Conservation (phyloP, 2,113 vertebrate species). For the Nothoprocta perdicaria region DNA sequence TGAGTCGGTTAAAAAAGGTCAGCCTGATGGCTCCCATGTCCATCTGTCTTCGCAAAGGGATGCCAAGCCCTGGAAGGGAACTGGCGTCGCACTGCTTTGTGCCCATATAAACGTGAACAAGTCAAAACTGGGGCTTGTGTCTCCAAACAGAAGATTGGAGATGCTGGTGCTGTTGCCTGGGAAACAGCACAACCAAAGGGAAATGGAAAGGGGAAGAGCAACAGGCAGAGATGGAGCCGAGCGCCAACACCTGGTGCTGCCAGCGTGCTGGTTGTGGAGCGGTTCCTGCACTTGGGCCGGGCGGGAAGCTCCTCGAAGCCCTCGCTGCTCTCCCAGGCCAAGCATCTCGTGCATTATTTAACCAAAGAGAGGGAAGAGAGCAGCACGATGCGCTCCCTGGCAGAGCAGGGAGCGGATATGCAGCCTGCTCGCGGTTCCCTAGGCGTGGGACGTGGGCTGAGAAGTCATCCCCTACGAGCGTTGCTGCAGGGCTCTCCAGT, state of each 20-base stretch:
- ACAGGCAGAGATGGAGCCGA: accelerated
- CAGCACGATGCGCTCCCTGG: background rate
- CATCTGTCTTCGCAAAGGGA: accelerated
- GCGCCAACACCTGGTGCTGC: accelerated
- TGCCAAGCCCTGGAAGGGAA: accelerated
- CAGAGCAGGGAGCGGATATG: background rate
- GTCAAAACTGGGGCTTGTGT: background rate
- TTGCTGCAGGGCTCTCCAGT: background rate
- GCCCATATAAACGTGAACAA: accelerated
- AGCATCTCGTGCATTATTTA: background rate
- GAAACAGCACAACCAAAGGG: background rate
- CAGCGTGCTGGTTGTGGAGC: accelerated
- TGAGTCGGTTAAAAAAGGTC: background rate
- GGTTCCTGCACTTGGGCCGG: background rate
- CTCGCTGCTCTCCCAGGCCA: background rate
- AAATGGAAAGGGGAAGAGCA: background rate
- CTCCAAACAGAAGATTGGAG: background rate
- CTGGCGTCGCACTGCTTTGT: background rate
- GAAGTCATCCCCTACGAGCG: background rate
- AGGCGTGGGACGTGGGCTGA: background rate
- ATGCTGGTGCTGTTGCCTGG: background rate
- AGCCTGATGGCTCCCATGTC: accelerated
- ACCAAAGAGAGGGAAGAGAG: background rate
- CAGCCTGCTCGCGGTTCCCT: background rate
- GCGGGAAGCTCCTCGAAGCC: background rate